Evolutionary conservation across 2,888 invertebrate species (phyloP).

Genomic region (Stomorhina lunata): DNA sequence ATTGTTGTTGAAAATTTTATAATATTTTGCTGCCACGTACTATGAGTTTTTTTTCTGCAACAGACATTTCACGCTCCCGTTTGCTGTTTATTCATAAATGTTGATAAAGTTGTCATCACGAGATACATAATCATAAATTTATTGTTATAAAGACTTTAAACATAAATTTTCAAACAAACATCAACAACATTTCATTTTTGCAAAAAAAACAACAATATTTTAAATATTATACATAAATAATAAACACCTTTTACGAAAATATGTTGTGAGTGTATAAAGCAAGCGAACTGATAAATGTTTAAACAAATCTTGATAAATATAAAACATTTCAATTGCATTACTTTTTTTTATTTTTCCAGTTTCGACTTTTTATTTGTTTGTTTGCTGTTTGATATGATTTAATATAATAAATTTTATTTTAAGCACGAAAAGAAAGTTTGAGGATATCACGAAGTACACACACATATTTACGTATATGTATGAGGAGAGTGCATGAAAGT

Average conservation of each 20-base stretch:
- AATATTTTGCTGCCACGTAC: constrained; percentile 10
- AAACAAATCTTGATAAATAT: constrained; percentile 49
- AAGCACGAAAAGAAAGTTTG: background rate
- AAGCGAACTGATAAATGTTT: constrained; percentile 11
- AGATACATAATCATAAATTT: constrained; percentile 75
- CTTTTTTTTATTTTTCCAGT: background rate
- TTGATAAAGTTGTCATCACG: constrained; percentile 64
- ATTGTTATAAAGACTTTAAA: constrained; percentile 71
- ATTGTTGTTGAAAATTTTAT: constrained; percentile 12
- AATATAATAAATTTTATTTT: constrained; percentile 24
- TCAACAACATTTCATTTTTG: background rate
- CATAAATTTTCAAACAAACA: constrained; percentile 60
- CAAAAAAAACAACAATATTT: no score
- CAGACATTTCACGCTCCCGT: constrained; percentile 20
- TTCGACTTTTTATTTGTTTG: background rate
- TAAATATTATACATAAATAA: no score
- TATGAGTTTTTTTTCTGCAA: constrained; percentile 9
- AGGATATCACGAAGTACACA: background rate
- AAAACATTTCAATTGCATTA: constrained; percentile 53
- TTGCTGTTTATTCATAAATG: constrained; percentile 45
- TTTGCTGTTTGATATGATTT: constrained; percentile 29
- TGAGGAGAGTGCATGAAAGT: background rate
- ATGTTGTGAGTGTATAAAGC: background rate
- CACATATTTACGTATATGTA: background rate
- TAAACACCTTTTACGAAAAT: constrained; percentile 1